A percentile compares a stretch with the other conserved stretches of the same genome.
phyloP scores from a whole-genome alignment of 1,140 invertebrate species.

The Drosophila pruinosa region DNA sequence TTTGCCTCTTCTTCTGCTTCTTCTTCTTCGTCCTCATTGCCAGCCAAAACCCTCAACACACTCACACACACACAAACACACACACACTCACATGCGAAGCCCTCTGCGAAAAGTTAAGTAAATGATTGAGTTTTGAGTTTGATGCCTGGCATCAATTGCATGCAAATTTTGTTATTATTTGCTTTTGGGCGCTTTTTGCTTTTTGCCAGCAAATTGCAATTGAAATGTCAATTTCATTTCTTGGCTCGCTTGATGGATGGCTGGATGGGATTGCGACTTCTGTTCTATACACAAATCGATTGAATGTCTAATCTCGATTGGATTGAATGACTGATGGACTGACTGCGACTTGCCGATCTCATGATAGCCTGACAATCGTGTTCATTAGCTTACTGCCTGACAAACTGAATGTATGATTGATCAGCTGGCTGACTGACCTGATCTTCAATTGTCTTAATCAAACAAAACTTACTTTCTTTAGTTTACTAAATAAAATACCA shows the following conservation, averaged over 20 bases:
- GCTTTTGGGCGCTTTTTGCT: slow-evolving; percentile 36
- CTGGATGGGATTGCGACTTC: not conserved
- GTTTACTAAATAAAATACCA: no score
- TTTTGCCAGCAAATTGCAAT: slow-evolving; percentile 47
- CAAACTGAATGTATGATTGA: not conserved
- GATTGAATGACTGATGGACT: not conserved
- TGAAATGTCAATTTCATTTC: slow-evolving; percentile 65
- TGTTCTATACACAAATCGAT: not conserved
- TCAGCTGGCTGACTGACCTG: not conserved
- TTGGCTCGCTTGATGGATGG: slow-evolving; percentile 23
- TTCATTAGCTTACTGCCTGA: not conserved
- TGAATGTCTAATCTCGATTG: slow-evolving; percentile 1
- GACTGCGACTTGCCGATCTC: not conserved
- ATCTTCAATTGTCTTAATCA: not conserved
- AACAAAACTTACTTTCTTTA: no score
- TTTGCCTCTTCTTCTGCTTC: slow-evolving; percentile 14
- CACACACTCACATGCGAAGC: not conserved
- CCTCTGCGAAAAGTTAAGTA: slow-evolving; percentile 24
- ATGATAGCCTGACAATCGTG: not conserved
- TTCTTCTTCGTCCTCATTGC: not conserved
- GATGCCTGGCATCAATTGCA: slow-evolving; percentile 66
- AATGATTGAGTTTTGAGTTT: slow-evolving; percentile 68
- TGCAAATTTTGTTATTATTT: slow-evolving; percentile 75
- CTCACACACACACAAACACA: not conserved
- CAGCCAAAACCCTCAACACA: not conserved